Conservation (phyloP, 2,797 vertebrate species). For the Florisuga fusca region DNA sequence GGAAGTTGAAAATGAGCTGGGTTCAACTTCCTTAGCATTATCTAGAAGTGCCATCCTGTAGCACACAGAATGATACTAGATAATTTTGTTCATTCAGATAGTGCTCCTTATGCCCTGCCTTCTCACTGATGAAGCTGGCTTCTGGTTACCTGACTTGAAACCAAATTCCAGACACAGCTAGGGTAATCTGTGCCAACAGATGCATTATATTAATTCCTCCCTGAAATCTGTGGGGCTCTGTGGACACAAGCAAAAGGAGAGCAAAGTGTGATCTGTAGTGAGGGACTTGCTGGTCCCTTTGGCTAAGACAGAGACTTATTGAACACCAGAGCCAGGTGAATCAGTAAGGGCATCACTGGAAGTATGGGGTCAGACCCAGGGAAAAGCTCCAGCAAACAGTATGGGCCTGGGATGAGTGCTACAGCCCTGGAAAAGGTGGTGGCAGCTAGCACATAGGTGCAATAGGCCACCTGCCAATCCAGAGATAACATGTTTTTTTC, state of each 20-base stretch:
- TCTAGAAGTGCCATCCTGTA: not conserved
- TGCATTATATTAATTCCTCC: not conserved
- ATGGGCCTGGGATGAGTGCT: accelerated
- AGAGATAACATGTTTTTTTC: not conserved
- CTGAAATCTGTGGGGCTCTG: not conserved
- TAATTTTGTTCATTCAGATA: not conserved
- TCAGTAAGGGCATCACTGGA: not conserved
- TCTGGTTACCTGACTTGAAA: not conserved
- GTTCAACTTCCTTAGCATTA: not conserved
- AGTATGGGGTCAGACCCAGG: not conserved
- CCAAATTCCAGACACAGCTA: not conserved
- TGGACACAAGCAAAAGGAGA: not conserved
- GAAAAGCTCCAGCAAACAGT: not conserved
- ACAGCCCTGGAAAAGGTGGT: not conserved
- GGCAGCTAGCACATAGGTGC: not conserved
- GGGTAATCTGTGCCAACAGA: not conserved
- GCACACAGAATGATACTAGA: not conserved
- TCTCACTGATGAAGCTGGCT: not conserved
- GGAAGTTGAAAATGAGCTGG: not conserved
- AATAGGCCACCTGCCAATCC: not conserved
- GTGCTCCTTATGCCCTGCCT: not conserved
- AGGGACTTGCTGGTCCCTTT: not conserved
- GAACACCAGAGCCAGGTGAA: not conserved
- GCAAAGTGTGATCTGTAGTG: not conserved
- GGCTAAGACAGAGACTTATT: not conserved